Evolutionary conservation across 2,888 invertebrate species (phyloP).

Genomic region (Eutolmus rufibarbis): DNA sequence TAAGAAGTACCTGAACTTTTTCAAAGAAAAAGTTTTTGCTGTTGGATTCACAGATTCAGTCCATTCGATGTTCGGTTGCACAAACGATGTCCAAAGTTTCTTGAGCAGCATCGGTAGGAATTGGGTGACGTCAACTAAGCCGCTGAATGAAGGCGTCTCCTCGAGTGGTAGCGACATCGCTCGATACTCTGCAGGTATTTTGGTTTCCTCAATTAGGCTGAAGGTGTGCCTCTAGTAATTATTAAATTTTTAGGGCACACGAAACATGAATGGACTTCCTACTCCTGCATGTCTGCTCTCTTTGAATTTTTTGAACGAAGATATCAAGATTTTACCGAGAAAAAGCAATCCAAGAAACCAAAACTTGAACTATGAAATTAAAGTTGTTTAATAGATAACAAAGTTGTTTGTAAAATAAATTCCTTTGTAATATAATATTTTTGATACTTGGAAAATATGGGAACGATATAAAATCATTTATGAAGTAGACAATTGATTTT

Average conservation of each 20-base stretch:
- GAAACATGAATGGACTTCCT: slow-evolving; percentile 77
- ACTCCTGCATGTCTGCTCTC: slow-evolving; percentile 70
- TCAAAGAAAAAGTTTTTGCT: slow-evolving; percentile 73
- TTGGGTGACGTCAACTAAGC: slow-evolving; percentile 69
- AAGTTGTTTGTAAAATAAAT: neutral
- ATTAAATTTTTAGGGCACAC: slow-evolving; percentile 65
- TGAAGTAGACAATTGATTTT: no score
- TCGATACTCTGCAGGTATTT: slow-evolving; percentile 69
- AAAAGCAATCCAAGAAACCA: slow-evolving; percentile 25
- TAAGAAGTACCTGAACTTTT: slow-evolving; percentile 66
- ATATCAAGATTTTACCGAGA: slow-evolving; percentile 50
- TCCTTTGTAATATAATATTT: neutral
- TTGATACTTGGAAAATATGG: neutral
- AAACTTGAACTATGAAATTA: neutral
- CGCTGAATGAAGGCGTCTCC: slow-evolving; percentile 65
- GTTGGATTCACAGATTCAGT: slow-evolving; percentile 81
- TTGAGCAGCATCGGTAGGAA: slow-evolving; percentile 64
- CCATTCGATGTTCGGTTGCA: slow-evolving; percentile 63
- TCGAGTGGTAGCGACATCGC: slow-evolving; percentile 65
- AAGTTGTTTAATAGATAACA: neutral
- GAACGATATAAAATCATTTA: neutral
- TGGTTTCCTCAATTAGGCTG: neutral
- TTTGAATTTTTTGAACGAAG: slow-evolving; percentile 68
- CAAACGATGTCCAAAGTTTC: slow-evolving; percentile 49
- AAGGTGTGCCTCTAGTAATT: neutral